Base-by-base conservation (phyloP, 2,797 vertebrate species). In the Clarias platycephalus region DNA sequence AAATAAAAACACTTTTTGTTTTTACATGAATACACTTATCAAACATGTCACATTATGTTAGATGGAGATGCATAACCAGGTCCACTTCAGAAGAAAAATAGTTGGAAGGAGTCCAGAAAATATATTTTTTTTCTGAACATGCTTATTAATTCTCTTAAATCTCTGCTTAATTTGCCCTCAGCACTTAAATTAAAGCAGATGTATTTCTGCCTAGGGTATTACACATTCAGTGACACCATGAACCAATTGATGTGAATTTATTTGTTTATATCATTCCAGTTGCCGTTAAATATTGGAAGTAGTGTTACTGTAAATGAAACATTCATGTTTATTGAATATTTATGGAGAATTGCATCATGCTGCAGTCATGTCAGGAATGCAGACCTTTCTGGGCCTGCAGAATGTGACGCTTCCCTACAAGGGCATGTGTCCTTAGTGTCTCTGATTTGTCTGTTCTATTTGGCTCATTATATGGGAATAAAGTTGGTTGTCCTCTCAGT, bases 361-460 rank as follows among this genome's bases (percentile, higher is more conserved):
- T 86, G 81, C 85, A 90, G 81, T 85, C 89, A 81, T 58, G 64
- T 80, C 63, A 91, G 87, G 92, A 95, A 95, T 93, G 89, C 87
- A 87, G 80, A 86, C 74, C 83, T 88, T 70, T 62, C 68, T 87
- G 88, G 57, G 22, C 53, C 18, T 40, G 31, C 5, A 0, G 74
- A 92, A 92, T 91, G 85, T 82, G 89, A 89, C 44, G 87, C 88
- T 93, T 94, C 95, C 95, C 90, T 96, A 94, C 83, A 95, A 93
- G 95, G 95, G 88, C 85, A 88, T 92, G 83, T 90, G 85, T 49
- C 44, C 84, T 86, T 81, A 83, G 86, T 15, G 67, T 83, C 81
- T 82, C 83, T 85, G 84, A 83, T 87, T 60, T 86, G 83, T 86
- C 85, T 84, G 88, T 84, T 85, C 85, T 91, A 89, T 92, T 86